Evolutionary conservation across 2,888 invertebrate genomes (phyloP).

Genomic region (Argyresthia albistria): DNA sequence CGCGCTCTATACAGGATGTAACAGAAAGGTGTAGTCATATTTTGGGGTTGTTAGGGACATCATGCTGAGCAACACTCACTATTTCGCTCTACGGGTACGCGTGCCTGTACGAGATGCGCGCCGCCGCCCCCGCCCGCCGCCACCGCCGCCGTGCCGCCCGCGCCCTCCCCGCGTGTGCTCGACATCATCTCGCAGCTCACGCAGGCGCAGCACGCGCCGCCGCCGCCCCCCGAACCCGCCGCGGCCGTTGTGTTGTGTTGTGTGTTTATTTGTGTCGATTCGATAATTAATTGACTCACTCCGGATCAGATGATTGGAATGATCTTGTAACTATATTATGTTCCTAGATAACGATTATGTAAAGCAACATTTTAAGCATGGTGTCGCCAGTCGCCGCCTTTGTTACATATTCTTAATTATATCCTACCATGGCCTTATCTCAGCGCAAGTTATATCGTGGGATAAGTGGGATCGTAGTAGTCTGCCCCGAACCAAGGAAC

Average conservation of each 20-base stretch:
- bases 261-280: no score
- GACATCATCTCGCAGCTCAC: constrained; percentile 56
- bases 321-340: constrained; percentile 45
- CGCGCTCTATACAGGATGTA: no score
- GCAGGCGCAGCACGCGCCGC: constrained; percentile 29
- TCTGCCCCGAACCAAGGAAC: no score
- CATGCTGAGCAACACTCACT: no score
- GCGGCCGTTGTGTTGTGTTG: no score
- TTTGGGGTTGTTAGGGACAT: no score
- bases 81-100: constrained; percentile 36
- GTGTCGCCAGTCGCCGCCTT: neutral
- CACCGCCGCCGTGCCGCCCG: constrained; percentile 75
- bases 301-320: no score
- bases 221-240: constrained; percentile 13
- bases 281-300: no score
- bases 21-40: no score
- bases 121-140: constrained; percentile 81
- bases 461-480: no score
- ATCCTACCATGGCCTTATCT: no score
- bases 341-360: constrained; percentile 35
- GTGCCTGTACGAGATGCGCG: constrained; percentile 37
- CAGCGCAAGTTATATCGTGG: no score
- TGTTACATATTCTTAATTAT: neutral
- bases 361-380: constrained; percentile 1
- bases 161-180: constrained; percentile 41